Evolutionary conservation across 2,797 vertebrate species (phyloP).

Genomic region (Pantherophis vulpinus): DNA sequence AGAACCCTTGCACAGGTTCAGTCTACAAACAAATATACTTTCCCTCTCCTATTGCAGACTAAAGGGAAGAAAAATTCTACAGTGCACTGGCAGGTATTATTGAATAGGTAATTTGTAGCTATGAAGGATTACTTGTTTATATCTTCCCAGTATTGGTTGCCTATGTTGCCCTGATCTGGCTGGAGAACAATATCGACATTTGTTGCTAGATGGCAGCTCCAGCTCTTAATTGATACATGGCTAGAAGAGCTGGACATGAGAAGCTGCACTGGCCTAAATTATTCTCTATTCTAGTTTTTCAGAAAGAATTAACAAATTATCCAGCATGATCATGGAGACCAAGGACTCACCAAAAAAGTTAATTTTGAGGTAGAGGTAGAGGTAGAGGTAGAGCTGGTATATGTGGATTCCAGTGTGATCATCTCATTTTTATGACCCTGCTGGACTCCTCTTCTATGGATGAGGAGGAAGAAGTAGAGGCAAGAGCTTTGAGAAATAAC

Average conservation of each 20-base stretch:
- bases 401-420: no score
- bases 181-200: background rate
- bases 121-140: background rate
- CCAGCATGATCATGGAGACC: background rate
- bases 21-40: background rate
- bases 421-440: no score
- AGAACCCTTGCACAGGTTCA: background rate
- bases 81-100: background rate
- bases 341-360: background rate
- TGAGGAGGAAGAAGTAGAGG: no score
- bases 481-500: no score
- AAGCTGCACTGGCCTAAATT: background rate
- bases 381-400: background rate
- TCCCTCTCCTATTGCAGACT: background rate
- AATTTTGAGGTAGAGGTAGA: background rate
- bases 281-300: background rate
- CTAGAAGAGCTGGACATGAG: background rate
- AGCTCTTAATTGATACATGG: background rate
- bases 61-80: background rate
- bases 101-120: background rate
- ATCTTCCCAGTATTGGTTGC: background rate
- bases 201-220: background rate
- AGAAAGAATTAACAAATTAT: background rate
- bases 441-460: no score
- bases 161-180: background rate